Conservation (phyloP, 2,113 vertebrate species). For the Catharus bicknelli region DNA sequence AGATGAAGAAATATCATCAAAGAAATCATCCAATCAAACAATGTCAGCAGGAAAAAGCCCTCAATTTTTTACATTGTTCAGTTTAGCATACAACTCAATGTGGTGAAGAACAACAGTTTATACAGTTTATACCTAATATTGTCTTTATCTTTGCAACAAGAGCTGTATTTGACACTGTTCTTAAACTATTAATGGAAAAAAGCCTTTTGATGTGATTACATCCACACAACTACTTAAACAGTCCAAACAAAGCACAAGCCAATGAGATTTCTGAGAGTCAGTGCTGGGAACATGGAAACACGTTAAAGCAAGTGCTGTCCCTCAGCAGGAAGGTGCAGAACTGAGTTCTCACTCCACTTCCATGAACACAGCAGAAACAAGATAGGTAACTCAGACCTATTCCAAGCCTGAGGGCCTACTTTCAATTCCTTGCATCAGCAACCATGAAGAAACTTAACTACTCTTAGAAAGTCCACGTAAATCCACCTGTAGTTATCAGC, state of each 20-base stretch:
- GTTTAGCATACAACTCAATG: not conserved
- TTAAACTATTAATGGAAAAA: not conserved
- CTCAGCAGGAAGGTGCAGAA: not conserved
- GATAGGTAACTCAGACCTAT: not conserved
- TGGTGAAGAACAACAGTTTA: not conserved
- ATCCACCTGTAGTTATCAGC: not conserved
- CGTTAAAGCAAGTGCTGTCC: not conserved
- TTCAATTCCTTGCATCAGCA: not conserved
- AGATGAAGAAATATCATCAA: conserved; percentile 41
- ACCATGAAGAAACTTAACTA: not conserved
- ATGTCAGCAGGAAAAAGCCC: not conserved
- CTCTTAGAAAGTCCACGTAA: not conserved
- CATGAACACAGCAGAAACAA: rapidly evolving
- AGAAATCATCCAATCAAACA: not conserved
- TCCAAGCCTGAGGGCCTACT: not conserved
- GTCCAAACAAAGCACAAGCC: not conserved
- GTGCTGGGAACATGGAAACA: not conserved
- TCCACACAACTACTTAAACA: not conserved
- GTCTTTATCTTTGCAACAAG: not conserved
- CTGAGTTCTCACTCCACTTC: not conserved
- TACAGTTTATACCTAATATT: not conserved
- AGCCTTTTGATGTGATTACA: not conserved
- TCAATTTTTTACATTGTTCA: not conserved
- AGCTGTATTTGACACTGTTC: not conserved
- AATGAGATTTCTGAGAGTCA: not conserved